A percentile compares a stretch with the other conserved stretches of the same genome.
Conservation (phyloP, 2,113 vertebrate species). For the Dendropsophus ebraccatus region DNA sequence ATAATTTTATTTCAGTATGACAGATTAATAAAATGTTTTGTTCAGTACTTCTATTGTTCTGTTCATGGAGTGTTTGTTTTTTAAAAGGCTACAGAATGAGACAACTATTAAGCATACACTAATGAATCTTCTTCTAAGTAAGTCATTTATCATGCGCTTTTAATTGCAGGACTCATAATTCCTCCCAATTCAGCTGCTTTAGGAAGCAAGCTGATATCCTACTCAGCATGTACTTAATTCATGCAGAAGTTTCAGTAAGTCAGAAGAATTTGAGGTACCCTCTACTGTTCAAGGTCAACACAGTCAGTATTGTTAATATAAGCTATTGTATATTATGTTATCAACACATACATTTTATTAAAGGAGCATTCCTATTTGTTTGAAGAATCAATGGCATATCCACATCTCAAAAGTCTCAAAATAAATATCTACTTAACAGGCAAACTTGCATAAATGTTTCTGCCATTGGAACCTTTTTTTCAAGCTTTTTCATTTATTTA, state of each 20-base stretch:
- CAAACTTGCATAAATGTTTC: too few relatives aligned
- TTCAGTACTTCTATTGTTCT: slow-evolving; percentile 33
- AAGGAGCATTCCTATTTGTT: too few relatives aligned
- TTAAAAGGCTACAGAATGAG: slow-evolving; percentile 36
- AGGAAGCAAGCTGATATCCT: slow-evolving; percentile 23
- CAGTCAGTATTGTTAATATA: background rate
- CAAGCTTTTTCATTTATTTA: too few relatives aligned
- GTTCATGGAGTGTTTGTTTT: slow-evolving; percentile 26
- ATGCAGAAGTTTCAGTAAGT: background rate
- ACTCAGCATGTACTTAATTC: slow-evolving; percentile 45
- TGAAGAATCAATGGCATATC: too few relatives aligned
- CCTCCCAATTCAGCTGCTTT: slow-evolving; percentile 52
- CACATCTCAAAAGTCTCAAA: too few relatives aligned
- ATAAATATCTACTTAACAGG: too few relatives aligned
- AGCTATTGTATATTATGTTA: background rate
- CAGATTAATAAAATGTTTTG: slow-evolving; percentile 8
- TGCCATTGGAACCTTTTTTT: too few relatives aligned
- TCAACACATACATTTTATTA: too few relatives aligned
- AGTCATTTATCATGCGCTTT: slow-evolving; percentile 53
- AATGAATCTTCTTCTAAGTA: slow-evolving; percentile 46
- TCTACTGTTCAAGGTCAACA: slow-evolving; percentile 25
- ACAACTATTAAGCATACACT: slow-evolving; percentile 46
- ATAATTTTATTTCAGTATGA: slow-evolving; percentile 2
- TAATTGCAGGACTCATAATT: slow-evolving; percentile 47
- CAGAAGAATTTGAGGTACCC: background rate